Conservation (phyloP, 2,113 vertebrate genomes). For the Collichthys lucidus region DNA sequence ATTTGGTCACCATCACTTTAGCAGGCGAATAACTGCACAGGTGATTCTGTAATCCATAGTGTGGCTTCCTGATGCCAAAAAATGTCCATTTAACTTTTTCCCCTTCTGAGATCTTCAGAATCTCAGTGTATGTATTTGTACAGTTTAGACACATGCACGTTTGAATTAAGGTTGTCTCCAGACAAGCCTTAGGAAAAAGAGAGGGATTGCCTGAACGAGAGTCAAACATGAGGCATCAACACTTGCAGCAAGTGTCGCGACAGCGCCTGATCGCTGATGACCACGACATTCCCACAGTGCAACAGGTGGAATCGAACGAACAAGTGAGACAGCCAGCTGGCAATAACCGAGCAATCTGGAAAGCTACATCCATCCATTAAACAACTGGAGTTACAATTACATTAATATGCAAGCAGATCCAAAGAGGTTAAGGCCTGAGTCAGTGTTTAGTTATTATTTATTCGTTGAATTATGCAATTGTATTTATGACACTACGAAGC, state of each 20-base stretch:
- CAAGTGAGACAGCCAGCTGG: background rate
- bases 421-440: background rate
- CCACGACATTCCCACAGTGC: slow-evolving; percentile 7
- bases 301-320: slow-evolving; percentile 25
- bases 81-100: background rate
- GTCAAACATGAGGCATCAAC: slow-evolving; percentile 20
- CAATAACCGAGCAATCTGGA: slow-evolving; percentile 1
- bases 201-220: background rate
- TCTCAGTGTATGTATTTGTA: slow-evolving; percentile 3
- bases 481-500: background rate
- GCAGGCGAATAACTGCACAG: background rate
- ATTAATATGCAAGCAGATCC: background rate
- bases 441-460: background rate
- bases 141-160: slow-evolving; percentile 13
- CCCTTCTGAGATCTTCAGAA: background rate
- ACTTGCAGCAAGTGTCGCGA: background rate
- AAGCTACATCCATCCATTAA: slow-evolving; percentile 4
- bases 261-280: slow-evolving; percentile 35
- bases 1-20: background rate
- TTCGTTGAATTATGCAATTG: background rate
- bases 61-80: background rate
- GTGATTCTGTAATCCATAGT: slow-evolving; percentile 13
- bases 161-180: background rate
- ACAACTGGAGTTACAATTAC: background rate
- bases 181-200: slow-evolving; percentile 9